Evolutionary conservation across 2,113 vertebrate genomes (phyloP).

Genomic region (Thymallus thymallus): DNA sequence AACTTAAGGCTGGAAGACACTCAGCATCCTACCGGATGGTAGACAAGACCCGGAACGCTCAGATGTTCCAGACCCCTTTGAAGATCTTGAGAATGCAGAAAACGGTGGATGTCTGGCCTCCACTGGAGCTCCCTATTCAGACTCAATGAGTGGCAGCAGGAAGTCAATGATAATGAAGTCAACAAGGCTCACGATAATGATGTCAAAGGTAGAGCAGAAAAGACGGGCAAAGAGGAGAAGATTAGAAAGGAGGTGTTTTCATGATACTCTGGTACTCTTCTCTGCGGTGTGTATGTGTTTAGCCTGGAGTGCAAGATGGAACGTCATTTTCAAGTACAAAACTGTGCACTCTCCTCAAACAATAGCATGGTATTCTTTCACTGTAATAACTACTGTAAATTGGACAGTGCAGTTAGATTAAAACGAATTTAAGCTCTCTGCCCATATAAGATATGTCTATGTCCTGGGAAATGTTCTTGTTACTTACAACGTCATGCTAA

Average conservation of each 20-base stretch:
- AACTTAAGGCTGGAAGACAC: not conserved
- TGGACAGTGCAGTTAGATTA: too few species aligned
- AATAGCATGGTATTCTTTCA: too few species aligned
- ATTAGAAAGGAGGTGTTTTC: not conserved
- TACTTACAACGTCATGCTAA: too few species aligned
- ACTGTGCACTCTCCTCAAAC: too few species aligned
- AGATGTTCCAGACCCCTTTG: conserved; percentile 55
- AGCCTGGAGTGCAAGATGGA: too few species aligned
- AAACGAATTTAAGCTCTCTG: too few species aligned
- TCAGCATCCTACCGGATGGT: conserved; percentile 51
- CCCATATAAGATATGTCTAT: too few species aligned
- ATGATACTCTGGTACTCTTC: too few species aligned
- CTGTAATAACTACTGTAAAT: too few species aligned
- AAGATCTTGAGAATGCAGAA: conserved; percentile 60
- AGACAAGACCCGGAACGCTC: conserved; percentile 50
- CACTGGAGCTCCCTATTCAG: not conserved
- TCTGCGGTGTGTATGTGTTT: too few species aligned
- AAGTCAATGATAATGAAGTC: conserved; percentile 64
- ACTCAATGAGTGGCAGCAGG: conserved; percentile 23
- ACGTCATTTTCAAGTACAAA: too few species aligned
- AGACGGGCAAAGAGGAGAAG: not conserved
- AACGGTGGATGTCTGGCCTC: conserved; percentile 36
- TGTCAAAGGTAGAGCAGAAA: conserved; percentile 39
- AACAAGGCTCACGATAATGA: conserved; percentile 43
- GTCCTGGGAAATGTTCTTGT: too few species aligned